These are phyloP conservation scores for Phytoseiulus persimilis DNA, from an alignment of 2,888 invertebrate genomes.

Conservation along the genomic window DNA sequence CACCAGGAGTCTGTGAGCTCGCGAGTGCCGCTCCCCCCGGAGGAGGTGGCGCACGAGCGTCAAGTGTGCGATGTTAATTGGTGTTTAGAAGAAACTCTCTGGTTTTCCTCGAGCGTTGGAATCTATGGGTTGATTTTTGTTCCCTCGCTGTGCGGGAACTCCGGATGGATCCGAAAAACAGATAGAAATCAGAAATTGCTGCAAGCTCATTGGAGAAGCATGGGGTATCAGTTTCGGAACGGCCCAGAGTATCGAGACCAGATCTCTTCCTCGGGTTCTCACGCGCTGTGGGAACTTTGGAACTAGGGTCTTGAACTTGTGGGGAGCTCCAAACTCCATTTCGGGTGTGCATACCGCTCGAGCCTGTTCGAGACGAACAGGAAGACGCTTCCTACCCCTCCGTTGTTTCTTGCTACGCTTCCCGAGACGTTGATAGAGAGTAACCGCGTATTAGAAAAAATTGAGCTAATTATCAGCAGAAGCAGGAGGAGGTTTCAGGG, in stretches of 20 bases:
- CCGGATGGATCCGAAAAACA: too few species aligned
- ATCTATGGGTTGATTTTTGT: background rate
- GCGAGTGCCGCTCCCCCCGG: background rate
- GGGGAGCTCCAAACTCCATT: too few species aligned
- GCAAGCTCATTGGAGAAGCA: too few species aligned
- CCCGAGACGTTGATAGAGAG: background rate
- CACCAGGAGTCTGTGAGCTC: background rate
- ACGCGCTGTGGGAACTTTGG: too few species aligned
- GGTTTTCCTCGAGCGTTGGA: background rate
- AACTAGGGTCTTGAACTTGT: too few species aligned
- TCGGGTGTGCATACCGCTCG: too few species aligned
- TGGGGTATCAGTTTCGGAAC: too few species aligned
- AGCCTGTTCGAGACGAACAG: too few species aligned
- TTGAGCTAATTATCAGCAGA: background rate
- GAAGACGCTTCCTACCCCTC: background rate
- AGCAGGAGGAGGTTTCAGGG: background rate
- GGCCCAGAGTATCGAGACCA: too few species aligned
- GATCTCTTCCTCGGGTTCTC: too few species aligned
- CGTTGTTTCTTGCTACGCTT: background rate
- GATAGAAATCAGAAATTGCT: too few species aligned
- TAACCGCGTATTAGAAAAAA: background rate
- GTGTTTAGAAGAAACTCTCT: background rate
- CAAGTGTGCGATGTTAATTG: background rate
- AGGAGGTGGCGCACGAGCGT: background rate
- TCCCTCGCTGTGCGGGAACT: background rate